Evolutionary conservation across 1,140 invertebrate genomes (phyloP), one percentile per base, ranked within the genome.

Genomic region (Penaeus indicus): DNA sequence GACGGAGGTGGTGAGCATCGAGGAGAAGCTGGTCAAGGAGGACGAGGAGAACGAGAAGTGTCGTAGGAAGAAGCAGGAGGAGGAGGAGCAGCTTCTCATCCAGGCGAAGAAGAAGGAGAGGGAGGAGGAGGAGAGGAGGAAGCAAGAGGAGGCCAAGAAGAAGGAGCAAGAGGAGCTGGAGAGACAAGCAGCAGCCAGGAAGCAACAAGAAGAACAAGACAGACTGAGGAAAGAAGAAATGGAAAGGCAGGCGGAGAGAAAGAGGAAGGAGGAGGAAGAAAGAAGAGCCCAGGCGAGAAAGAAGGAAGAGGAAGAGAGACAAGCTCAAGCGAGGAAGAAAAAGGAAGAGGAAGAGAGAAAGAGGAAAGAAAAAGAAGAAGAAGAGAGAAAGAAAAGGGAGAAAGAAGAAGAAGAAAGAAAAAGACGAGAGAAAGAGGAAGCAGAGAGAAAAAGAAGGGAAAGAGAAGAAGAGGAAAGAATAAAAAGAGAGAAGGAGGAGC

Each of bases 111-210:
- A 62, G 1, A 25, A 83, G 27, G 32, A 63, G 81, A 83, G n/a
- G 62, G 47, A 54, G 19, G 87, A 93, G 91, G 94, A 95, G 84
- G 95, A 95, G 89, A 94, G 91, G 96, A 97, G 91, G 94, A 96
- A 83, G 94, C 96, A 32, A 97, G 97, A 93, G 96, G 97, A 92
- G 97, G 97, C 92, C 93, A 97, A 21, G 94, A 95, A 88, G 93
- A 95, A 90, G 97, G 97, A 93, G 96, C 97, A 21, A 96, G 97
- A 91, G 94, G 96, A 79, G 97, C 96, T 96, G 4, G 79, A 69
- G n/a, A 78, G 69, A 79, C 38, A 82, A 63, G 60, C 25, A 0
- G 67, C 42, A 8, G 61, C 18, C 8, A 67, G 81, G 88, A 84
- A 81, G 62, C 32, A 25, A 21, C n/a, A 72, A 72, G 67, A 72